A percentile compares a stretch with the other conserved stretches of the same genome.
Conservation (phyloP, 2,113 vertebrate species). For the Hypanus sabinus region DNA sequence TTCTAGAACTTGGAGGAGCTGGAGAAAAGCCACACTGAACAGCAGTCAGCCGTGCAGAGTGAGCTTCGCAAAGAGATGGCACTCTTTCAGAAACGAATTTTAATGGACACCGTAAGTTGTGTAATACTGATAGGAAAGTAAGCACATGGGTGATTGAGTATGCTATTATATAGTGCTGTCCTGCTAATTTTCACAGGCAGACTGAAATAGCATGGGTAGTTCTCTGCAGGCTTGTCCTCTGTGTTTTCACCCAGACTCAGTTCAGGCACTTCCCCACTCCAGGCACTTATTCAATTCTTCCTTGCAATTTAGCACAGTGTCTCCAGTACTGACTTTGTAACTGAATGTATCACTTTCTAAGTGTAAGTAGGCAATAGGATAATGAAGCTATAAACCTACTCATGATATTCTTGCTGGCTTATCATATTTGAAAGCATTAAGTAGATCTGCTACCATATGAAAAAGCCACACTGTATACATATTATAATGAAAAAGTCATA, state of each 20-base stretch:
- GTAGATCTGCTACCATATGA: no score
- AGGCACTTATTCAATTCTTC: background rate
- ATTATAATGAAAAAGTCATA: no score
- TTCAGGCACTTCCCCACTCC: background rate
- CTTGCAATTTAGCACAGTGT: background rate
- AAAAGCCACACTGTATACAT: no score
- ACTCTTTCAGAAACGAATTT: constrained; percentile 45
- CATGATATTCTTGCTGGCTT: background rate
- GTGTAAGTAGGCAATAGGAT: background rate
- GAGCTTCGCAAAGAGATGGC: constrained; percentile 44
- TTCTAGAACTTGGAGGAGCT: constrained; percentile 41
- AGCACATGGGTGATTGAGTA: background rate
- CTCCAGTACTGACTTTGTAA: background rate
- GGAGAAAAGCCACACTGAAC: constrained; percentile 40
- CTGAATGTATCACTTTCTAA: background rate
- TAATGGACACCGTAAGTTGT: constrained; percentile 45
- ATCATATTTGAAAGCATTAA: background rate
- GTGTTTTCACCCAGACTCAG: background rate
- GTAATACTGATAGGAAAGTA: background rate
- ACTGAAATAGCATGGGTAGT: background rate
- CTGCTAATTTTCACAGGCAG: no score
- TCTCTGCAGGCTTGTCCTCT: background rate
- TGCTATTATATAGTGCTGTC: background rate
- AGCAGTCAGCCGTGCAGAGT: constrained; percentile 38
- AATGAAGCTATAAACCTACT: background rate